Percentiles rank a stretch among this genome's conserved stretches.
Conservation (phyloP, 2,113 vertebrate species). For the Parotia lawesii region DNA sequence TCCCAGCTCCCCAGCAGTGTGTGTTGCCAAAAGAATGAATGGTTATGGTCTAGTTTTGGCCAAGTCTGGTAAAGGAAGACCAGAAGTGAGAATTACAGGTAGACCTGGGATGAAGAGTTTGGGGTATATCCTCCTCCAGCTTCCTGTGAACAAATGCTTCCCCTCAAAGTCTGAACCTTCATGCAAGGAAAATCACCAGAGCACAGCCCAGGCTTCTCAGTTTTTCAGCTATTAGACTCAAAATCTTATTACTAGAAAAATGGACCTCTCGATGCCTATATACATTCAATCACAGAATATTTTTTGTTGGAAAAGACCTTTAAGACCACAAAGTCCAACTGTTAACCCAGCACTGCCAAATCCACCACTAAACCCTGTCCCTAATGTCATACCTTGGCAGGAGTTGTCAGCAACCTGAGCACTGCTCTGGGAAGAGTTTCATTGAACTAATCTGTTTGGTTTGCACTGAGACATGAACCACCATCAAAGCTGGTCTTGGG, state of each 20-base stretch:
- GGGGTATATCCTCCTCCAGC: background rate
- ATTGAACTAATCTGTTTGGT: background rate
- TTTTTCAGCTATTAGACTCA: background rate
- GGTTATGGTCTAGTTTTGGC: background rate
- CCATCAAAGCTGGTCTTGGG: background rate
- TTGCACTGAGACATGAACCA: background rate
- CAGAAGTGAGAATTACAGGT: background rate
- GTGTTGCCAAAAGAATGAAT: background rate
- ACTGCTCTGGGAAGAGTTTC: background rate
- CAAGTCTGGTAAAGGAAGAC: background rate
- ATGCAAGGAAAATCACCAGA: background rate
- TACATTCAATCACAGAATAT: background rate
- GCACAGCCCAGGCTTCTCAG: background rate
- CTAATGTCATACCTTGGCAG: background rate
- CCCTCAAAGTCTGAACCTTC: background rate
- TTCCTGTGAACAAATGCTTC: background rate
- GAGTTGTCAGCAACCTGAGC: background rate
- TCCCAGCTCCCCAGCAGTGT: background rate
- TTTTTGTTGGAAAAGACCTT: background rate
- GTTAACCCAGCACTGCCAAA: background rate
- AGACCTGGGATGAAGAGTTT: background rate
- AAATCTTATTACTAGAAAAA: background rate
- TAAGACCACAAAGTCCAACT: background rate
- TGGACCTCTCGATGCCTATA: fast-evolving
- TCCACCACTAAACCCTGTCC: background rate